Base-by-base conservation (phyloP, 2,113 vertebrate species). In the Pardalotus punctatus region DNA sequence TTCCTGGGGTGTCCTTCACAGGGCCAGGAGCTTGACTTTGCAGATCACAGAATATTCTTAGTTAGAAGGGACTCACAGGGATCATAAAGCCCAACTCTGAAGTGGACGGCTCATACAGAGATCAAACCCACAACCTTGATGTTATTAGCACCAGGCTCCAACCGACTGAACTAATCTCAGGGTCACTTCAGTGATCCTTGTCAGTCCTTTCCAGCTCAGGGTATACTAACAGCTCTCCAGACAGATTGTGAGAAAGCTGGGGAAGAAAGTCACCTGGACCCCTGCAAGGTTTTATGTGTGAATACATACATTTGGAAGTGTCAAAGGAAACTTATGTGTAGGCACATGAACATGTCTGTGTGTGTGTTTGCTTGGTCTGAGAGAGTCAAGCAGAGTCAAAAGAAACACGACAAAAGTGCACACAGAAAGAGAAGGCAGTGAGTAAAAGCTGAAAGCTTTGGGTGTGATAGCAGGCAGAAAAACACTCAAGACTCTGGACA, bases 321-420 rank as follows among this genome's bases (percentile, higher is more conserved):
- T 47, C 35, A 76, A 12, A 47, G 6, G 15, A 76, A 57, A 14
- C 21, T 42, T 57, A 17, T 12, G 10, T 43, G 53, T 36, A 33
- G 11, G 20, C 25, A 43, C 1, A 0, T 22, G 18, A 33, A 29
- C 6, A 1, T 25, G 4, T 35, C 35, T 61, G 5, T 28, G 10
- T 19, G 11, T 35, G 13, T 35, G 27, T 65, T 42, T 56, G 47
- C 3, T 17, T 76, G 13, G 22, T 45, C 24, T 67, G 42, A 67
- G 24, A 62, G 9, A 36, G 14, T 31, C 6, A 48, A 62, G 9
- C 22, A 38, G 5, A 56, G 21, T 11, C 31, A 62, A 47, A 83
- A 58, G 72, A 58, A 81, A 76, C 51, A 48, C 7, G 19, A 40
- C 4, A 23, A 29, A 76, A 62, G 5, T 76, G 5, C 28, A 33